A percentile compares a stretch with the other conserved stretches of the same genome.
phyloP scores from a whole-genome alignment of 2,888 invertebrate genomes.

The Rhamphomyia laevipes region DNA sequence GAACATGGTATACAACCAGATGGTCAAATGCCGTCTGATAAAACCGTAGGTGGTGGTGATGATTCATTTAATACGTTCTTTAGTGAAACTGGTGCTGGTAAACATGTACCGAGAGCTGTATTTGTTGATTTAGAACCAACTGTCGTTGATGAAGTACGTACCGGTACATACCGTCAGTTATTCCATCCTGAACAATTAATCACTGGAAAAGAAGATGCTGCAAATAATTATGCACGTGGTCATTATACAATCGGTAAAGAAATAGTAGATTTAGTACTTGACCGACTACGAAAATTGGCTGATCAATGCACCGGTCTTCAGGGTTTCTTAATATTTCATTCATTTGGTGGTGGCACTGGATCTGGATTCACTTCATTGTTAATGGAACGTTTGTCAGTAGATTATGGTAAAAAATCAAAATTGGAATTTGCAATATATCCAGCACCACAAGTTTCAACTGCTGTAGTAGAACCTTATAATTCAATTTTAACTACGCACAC shows the following conservation, averaged over 20 bases:
- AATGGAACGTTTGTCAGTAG: too few relatives aligned
- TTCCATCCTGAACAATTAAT: too few relatives aligned
- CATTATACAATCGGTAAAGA: slow-evolving; percentile 79
- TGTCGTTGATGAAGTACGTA: too few relatives aligned
- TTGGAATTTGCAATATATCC: slow-evolving; percentile 86
- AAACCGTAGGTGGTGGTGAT: too few relatives aligned
- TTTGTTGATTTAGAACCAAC: too few relatives aligned
- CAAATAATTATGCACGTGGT: slow-evolving; percentile 82
- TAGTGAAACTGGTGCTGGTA: slow-evolving; percentile 73
- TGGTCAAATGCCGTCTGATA: too few relatives aligned
- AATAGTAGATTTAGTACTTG: slow-evolving; percentile 59
- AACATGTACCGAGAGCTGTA: slow-evolving; percentile 82
- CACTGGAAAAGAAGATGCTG: slow-evolving; percentile 75
- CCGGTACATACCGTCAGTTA: too few relatives aligned
- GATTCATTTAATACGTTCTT: too few relatives aligned
- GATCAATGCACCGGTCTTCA: slow-evolving; percentile 71
- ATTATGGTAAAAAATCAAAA: too few relatives aligned
- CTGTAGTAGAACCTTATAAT: slow-evolving; percentile 92
- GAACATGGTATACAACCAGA: too few relatives aligned
- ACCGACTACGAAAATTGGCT: slow-evolving; percentile 66
- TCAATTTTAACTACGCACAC: slow-evolving; percentile 82
- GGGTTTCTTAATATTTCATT: slow-evolving; percentile 84
- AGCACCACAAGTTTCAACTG: slow-evolving; percentile 80
- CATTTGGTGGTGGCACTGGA: slow-evolving; percentile 78
- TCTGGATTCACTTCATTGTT: slow-evolving; percentile 80